These are phyloP conservation scores for Eilema caniola DNA, from an alignment of 2,888 invertebrate species.

Conservation along the genomic window DNA sequence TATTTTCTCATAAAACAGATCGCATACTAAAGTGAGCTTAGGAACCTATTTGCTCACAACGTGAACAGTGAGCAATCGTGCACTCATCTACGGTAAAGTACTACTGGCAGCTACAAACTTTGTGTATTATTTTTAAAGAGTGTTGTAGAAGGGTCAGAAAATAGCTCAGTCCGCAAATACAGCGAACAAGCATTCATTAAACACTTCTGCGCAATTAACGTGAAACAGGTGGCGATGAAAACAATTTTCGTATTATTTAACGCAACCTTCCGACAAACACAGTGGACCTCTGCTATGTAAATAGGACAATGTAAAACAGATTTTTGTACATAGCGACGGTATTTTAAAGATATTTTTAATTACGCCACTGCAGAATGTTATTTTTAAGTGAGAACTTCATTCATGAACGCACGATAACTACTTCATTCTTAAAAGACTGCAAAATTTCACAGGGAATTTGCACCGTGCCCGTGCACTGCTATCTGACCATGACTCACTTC, in stretches of 20 bases:
- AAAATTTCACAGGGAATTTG: slow-evolving; percentile 26
- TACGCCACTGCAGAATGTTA: background rate
- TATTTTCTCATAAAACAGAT: slow-evolving; percentile 23
- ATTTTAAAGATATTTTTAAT: background rate
- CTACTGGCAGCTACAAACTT: slow-evolving; percentile 33
- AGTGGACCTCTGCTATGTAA: slow-evolving; percentile 51
- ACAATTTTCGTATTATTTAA: slow-evolving; percentile 71
- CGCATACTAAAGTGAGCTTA: slow-evolving; percentile 8
- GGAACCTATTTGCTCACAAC: slow-evolving; percentile 33
- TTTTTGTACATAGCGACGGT: slow-evolving; percentile 29
- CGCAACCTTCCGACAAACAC: slow-evolving; percentile 56
- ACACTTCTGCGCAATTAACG: slow-evolving; percentile 76
- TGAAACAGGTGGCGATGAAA: slow-evolving; percentile 61
- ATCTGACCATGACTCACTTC: slow-evolving; percentile 28
- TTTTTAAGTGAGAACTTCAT: background rate
- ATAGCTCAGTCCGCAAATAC: slow-evolving; percentile 64
- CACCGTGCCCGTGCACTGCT: slow-evolving; percentile 17
- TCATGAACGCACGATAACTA: background rate
- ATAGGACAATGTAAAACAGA: slow-evolving; percentile 51
- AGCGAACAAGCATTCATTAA: slow-evolving; percentile 74
- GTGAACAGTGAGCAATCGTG: slow-evolving; percentile 40
- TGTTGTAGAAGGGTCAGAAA: slow-evolving; percentile 55
- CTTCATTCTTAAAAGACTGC: slow-evolving; percentile 16
- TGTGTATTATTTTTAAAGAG: slow-evolving; percentile 51
- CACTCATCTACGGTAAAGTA: slow-evolving; percentile 35